Conservation (phyloP, 2,888 invertebrate genomes). For the Drosophila falleni region DNA sequence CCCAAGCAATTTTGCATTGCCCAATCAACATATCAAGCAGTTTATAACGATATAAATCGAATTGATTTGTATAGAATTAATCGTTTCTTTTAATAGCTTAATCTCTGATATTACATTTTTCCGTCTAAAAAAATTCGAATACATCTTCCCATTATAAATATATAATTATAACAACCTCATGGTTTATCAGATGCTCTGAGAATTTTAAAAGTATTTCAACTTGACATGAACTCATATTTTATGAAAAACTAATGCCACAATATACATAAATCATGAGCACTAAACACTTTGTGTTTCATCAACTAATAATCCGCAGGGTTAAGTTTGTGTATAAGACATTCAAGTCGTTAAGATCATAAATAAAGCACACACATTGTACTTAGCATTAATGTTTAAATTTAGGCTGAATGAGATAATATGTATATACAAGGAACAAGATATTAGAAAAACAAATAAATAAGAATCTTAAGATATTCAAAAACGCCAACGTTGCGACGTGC, state of each 20-base stretch:
- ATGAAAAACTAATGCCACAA: constrained; percentile 47
- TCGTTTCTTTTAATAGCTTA: not conserved
- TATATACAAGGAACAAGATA: constrained; percentile 28
- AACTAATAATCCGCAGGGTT: constrained; percentile 53
- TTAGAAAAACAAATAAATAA: constrained; percentile 77
- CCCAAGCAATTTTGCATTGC: constrained; percentile 9
- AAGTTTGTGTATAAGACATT: constrained; percentile 35
- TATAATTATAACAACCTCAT: constrained; percentile 11
- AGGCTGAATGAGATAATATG: constrained; percentile 56
- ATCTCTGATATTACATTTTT: not conserved
- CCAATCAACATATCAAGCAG: constrained; percentile 16
- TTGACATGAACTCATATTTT: constrained; percentile 48
- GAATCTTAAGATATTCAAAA: constrained; percentile 64
- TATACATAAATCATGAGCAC: constrained; percentile 65
- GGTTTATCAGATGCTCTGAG: constrained; percentile 24
- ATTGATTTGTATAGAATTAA: not conserved
- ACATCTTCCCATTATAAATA: not conserved
- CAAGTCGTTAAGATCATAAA: constrained; percentile 62
- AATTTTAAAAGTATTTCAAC: constrained; percentile 38
- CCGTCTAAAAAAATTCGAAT: not conserved
- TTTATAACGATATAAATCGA: constrained; percentile 3
- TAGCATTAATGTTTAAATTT: constrained; percentile 57
- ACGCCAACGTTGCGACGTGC: constrained; percentile 42
- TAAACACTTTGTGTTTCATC: constrained; percentile 61
- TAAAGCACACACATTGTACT: constrained; percentile 64